These are phyloP conservation scores for Eutolmus rufibarbis DNA, from an alignment of 2,888 invertebrate genomes.

Conservation along the genomic window DNA sequence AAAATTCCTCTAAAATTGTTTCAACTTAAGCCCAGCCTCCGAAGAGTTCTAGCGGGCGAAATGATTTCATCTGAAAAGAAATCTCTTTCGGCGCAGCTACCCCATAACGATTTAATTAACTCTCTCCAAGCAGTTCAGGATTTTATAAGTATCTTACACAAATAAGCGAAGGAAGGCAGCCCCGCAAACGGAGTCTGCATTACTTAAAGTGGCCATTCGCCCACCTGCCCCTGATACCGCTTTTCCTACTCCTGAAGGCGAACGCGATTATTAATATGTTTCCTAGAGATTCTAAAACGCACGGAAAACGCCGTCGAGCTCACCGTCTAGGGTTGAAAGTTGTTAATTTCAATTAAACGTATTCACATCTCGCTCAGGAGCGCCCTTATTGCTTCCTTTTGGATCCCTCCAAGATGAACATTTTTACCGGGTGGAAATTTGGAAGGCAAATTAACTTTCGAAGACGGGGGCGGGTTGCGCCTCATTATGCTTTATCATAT, in stretches of 20 bases:
- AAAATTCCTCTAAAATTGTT: constrained; percentile 7
- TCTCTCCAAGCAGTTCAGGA: constrained; percentile 5
- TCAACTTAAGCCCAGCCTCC: not conserved
- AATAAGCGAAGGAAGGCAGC: not conserved
- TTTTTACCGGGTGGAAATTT: constrained; percentile 12
- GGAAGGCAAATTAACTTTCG: constrained; percentile 32
- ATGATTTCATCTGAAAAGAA: constrained; percentile 37
- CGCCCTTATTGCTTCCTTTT: not conserved
- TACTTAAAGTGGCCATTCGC: not conserved
- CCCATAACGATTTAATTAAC: constrained; percentile 45
- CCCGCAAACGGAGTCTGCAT: not conserved
- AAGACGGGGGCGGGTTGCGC: not conserved
- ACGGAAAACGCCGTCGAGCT: not conserved
- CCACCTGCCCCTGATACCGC: not conserved
- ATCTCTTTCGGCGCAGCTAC: constrained; percentile 37
- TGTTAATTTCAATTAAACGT: constrained; percentile 26
- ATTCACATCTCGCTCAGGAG: constrained; percentile 14
- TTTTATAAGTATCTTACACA: not conserved
- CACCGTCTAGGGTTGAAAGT: constrained; percentile 9
- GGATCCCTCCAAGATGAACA: not conserved
- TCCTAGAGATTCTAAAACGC: not conserved
- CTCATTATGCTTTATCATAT: constrained; percentile 31
- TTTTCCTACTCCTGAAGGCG: not conserved
- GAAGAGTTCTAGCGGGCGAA: not conserved
- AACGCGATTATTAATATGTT: constrained; percentile 18